Conservation (phyloP, 1,140 invertebrate genomes). For the Drosophila bocki region DNA sequence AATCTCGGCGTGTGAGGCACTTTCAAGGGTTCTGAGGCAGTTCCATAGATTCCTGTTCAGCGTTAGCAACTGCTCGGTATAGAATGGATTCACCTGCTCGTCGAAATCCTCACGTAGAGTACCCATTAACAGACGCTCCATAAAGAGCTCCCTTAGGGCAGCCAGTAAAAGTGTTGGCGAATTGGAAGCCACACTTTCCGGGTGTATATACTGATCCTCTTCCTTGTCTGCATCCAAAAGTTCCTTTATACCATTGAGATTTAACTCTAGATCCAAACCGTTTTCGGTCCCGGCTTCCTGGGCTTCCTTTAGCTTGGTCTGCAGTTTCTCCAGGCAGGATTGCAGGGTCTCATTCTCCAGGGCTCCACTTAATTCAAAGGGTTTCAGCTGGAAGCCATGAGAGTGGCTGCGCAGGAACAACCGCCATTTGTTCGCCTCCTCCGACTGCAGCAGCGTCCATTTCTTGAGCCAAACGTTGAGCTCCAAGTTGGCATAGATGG, state of each 20-base stretch:
- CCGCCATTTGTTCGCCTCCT: conserved; percentile 61
- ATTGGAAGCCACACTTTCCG: conserved; percentile 11
- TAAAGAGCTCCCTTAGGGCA: conserved; percentile 52
- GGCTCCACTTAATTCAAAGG: conserved; percentile 39
- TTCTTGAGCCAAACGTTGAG: conserved; percentile 37
- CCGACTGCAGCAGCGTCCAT: conserved; percentile 53
- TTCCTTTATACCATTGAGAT: conserved; percentile 24
- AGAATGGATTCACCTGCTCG: conserved; percentile 58
- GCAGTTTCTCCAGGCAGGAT: conserved; percentile 22
- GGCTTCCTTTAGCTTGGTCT: conserved; percentile 26
- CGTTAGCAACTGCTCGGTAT: conserved; percentile 60
- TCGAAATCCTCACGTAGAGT: conserved; percentile 37
- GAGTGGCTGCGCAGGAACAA: conserved; percentile 34
- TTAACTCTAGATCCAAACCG: conserved; percentile 21
- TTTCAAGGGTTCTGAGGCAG: conserved; percentile 50
- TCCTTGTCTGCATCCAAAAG: conserved; percentile 11
- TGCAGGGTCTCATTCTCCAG: conserved; percentile 13
- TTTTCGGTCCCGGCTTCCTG: neutral
- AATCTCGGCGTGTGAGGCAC: conserved; percentile 22
- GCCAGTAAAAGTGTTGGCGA: conserved; percentile 39
- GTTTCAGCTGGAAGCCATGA: conserved; percentile 38
- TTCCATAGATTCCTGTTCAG: conserved; percentile 54
- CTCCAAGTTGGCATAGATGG: conserved; percentile 63
- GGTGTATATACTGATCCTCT: conserved; percentile 21
- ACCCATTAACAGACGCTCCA: conserved; percentile 51